phyloP scores from a whole-genome alignment of 2,797 vertebrate genomes.

The Knipowitschia caucasica region DNA sequence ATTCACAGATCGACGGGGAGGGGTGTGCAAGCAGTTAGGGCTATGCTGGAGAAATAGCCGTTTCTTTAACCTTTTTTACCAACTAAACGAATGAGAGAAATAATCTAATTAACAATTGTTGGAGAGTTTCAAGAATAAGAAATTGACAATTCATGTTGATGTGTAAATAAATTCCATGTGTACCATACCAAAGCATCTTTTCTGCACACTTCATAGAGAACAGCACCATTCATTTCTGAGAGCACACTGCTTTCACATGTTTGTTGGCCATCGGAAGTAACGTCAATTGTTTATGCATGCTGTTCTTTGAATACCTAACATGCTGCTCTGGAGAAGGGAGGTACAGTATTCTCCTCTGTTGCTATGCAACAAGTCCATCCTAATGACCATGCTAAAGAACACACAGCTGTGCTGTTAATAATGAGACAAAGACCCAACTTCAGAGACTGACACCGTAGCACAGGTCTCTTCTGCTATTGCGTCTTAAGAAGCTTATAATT shows the following conservation, averaged over 20 bases:
- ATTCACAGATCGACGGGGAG: constrained; percentile 30
- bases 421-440: constrained; percentile 64
- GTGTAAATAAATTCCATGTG: too few relatives aligned
- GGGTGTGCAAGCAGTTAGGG: constrained; percentile 20
- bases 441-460: constrained; percentile 36
- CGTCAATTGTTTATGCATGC: constrained; percentile 42
- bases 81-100: not conserved
- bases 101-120: too few relatives aligned
- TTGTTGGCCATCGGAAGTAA: constrained; percentile 43
- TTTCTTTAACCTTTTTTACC: constrained; percentile 3
- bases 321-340: constrained; percentile 27
- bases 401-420: constrained; percentile 67
- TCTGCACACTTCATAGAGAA: not conserved
- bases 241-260: constrained; percentile 27
- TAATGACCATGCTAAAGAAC: constrained; percentile 66
- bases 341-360: constrained; percentile 67
- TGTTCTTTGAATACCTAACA: constrained; percentile 49
- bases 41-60: constrained; percentile 20
- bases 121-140: too few relatives aligned
- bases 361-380: constrained; percentile 72
- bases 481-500: constrained; percentile 19
- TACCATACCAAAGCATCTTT: too few relatives aligned
- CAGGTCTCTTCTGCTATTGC: constrained; percentile 29
- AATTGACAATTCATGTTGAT: too few relatives aligned
- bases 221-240: constrained; percentile 10